phyloP scores from a whole-genome alignment of 2,113 vertebrate genomes.

The Ia io region DNA sequence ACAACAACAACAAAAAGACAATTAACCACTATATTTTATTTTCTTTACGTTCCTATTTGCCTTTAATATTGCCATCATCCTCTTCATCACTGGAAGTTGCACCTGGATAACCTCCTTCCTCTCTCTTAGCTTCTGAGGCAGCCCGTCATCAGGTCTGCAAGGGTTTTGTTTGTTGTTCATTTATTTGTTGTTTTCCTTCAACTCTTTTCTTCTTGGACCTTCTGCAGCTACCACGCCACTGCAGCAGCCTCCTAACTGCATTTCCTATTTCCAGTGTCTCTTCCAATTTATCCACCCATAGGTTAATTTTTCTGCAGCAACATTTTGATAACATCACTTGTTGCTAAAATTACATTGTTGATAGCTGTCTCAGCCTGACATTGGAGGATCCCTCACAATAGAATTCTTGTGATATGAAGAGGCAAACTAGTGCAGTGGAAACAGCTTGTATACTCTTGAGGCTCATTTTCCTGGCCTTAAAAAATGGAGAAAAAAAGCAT shows the following conservation, averaged over 20 bases:
- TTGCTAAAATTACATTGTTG: not conserved
- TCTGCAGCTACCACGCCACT: not conserved
- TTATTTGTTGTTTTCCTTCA: not conserved
- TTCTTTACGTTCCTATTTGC: not conserved
- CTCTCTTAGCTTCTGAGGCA: not conserved
- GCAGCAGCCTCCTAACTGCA: not conserved
- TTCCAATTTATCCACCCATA: not conserved
- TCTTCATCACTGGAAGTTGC: not conserved
- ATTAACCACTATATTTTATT: not conserved
- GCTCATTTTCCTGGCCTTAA: slow-evolving; percentile 16
- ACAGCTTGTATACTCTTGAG: not conserved
- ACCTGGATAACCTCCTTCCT: not conserved
- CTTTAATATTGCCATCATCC: not conserved
- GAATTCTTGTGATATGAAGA: not conserved
- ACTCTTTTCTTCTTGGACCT: not conserved
- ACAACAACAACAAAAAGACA: not conserved
- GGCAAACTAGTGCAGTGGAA: not conserved
- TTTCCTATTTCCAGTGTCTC: not conserved
- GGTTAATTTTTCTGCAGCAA: slow-evolving; percentile 23
- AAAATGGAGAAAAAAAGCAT: not conserved
- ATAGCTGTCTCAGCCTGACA: not conserved
- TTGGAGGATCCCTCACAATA: not conserved
- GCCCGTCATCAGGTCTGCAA: not conserved
- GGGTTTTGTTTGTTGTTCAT: not conserved
- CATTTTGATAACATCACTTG: not conserved